phyloP scores from a whole-genome alignment of 1,140 invertebrate genomes.

The Thereuonema tuberculata region DNA sequence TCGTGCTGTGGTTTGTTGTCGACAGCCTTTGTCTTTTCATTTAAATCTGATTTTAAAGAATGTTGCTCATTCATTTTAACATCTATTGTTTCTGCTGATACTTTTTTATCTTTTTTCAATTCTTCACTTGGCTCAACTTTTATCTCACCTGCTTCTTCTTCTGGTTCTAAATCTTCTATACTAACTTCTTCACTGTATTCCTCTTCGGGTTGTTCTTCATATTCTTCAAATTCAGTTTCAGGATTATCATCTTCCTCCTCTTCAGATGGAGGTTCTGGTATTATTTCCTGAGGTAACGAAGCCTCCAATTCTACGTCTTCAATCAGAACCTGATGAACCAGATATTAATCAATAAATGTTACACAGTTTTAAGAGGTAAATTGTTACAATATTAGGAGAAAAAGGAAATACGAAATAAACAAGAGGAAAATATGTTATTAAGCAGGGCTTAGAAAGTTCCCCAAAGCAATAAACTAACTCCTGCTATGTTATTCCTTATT shows the following conservation, averaged over 20 bases:
- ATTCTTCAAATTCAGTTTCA: conserved; percentile 22
- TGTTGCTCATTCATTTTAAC: not conserved
- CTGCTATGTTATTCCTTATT: too few species aligned
- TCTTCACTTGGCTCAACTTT: too few species aligned
- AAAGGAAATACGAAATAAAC: conserved; percentile 16
- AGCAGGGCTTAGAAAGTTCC: too few species aligned
- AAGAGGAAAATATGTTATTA: too few species aligned
- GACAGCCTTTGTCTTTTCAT: not conserved
- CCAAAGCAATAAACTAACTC: too few species aligned
- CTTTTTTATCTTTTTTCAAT: not conserved
- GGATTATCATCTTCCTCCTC: conserved; percentile 28
- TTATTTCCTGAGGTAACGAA: not conserved
- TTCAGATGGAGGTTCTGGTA: conserved; percentile 29
- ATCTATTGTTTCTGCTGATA: not conserved
- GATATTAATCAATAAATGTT: conserved; percentile 21
- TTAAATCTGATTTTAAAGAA: not conserved
- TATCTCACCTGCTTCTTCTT: conserved; percentile 12
- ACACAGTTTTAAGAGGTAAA: too few species aligned
- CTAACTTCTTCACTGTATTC: too few species aligned
- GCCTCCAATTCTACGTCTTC: not conserved
- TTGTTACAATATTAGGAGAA: conserved; percentile 29
- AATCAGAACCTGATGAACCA: conserved; percentile 23
- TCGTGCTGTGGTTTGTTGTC: not conserved
- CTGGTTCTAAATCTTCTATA: too few species aligned
- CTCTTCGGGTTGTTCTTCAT: conserved; percentile 11